phyloP scores from a whole-genome alignment of 23 tunicate species.

The Styela plicata region DNA sequence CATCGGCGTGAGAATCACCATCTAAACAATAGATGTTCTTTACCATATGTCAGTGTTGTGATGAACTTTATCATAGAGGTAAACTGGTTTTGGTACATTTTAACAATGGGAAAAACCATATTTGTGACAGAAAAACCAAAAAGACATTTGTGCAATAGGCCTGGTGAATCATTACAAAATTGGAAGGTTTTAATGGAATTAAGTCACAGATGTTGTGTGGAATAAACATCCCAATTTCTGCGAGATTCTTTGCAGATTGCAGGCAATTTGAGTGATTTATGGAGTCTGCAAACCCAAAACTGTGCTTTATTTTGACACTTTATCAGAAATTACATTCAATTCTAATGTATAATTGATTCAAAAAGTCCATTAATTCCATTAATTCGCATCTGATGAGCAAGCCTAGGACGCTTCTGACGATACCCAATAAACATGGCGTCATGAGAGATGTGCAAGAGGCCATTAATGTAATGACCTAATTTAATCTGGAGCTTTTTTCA shows the following conservation, averaged over 20 bases:
- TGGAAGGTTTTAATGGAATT: not conserved
- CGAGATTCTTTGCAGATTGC: not conserved
- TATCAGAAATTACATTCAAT: not conserved
- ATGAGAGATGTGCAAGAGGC: not conserved
- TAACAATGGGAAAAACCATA: not conserved
- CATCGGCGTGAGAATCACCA: too few species aligned
- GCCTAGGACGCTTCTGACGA: not conserved
- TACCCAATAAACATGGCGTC: not conserved
- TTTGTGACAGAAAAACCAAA: not conserved
- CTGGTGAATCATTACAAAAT: not conserved
- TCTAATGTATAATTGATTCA: not conserved
- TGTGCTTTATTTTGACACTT: not conserved
- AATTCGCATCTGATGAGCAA: not conserved
- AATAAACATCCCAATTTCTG: not conserved
- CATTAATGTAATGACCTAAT: not conserved
- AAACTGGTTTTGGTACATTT: too few species aligned
- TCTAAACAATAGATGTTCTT: too few species aligned
- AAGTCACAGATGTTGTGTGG: not conserved
- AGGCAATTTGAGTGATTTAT: not conserved
- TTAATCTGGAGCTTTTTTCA: too few species aligned
- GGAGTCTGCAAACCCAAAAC: not conserved
- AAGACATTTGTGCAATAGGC: not conserved
- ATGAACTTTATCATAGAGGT: too few species aligned
- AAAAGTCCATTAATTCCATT: not conserved
- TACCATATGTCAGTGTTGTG: too few species aligned